Percentiles rank a stretch among this genome's conserved stretches.
Evolutionary conservation across 2,113 vertebrate species (phyloP).

Genomic region (Capreolus pygargus): DNA sequence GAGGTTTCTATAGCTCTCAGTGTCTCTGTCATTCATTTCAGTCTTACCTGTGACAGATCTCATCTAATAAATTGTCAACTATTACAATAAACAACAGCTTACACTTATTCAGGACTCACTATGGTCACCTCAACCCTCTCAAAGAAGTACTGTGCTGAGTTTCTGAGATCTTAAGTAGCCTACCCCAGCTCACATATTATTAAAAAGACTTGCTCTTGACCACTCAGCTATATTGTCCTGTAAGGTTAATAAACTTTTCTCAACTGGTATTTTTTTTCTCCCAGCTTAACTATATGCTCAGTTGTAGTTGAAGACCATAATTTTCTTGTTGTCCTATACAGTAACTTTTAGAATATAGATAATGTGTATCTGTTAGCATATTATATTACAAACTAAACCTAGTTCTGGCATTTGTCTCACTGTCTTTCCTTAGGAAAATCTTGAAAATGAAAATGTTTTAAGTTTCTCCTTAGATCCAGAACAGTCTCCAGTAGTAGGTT

Average conservation of each 20-base stretch:
- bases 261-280: not conserved
- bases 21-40: slow-evolving; percentile 1
- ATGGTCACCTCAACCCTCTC: not conserved
- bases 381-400: not conserved
- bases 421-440: not conserved
- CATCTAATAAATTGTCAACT: not conserved
- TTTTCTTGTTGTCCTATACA: not conserved
- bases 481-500: not conserved
- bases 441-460: slow-evolving; percentile 27
- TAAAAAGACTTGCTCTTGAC: not conserved
- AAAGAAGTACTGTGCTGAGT: not conserved
- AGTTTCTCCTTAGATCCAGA: not conserved
- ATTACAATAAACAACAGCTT: not conserved
- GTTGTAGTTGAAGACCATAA: not conserved
- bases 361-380: not conserved
- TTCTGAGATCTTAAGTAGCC: not conserved
- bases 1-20: not conserved
- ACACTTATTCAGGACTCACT: not conserved
- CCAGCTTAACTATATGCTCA: not conserved
- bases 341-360: slow-evolving; percentile 11
- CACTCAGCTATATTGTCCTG: not conserved
- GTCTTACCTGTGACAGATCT: not conserved
- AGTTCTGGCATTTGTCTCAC: not conserved
- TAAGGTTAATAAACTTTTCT: not conserved
- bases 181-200: not conserved